These are phyloP conservation scores for Lophotriccus pileatus DNA, from an alignment of 2,797 vertebrate genomes.

Conservation along the genomic window DNA sequence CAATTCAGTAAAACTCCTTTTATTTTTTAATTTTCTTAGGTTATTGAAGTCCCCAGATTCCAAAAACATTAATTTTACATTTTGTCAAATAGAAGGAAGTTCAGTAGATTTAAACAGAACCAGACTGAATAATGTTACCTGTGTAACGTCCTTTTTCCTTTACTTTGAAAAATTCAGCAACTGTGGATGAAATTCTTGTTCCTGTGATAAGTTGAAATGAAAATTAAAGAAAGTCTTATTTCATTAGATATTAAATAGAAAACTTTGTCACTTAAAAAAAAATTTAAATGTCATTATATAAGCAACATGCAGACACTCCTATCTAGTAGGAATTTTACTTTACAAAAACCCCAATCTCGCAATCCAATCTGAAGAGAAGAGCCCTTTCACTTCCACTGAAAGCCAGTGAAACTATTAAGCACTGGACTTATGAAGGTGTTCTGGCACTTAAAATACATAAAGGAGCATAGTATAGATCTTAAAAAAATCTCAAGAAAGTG, in stretches of 20 bases:
- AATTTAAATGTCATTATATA: background rate
- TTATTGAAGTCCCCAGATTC: constrained; percentile 42
- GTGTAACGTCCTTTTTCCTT: constrained; percentile 11
- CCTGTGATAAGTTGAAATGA: background rate
- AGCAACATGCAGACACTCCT: background rate
- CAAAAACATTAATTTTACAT: constrained; percentile 65
- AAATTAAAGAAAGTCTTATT: constrained; percentile 38
- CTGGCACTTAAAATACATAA: background rate
- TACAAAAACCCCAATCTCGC: background rate
- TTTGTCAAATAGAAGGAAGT: constrained; percentile 47
- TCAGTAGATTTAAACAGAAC: constrained; percentile 50
- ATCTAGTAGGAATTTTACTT: constrained; percentile 9
- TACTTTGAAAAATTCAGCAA: constrained; percentile 39
- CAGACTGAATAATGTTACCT: constrained; percentile 43
- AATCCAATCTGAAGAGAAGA: background rate
- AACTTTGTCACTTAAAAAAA: background rate
- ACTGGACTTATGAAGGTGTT: background rate
- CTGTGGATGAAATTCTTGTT: constrained; percentile 38
- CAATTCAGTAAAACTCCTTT: constrained; percentile 19
- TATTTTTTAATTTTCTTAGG: constrained; percentile 57
- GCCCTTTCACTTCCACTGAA: constrained; percentile 1
- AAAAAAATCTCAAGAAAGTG: background rate
- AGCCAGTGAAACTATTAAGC: background rate
- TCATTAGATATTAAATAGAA: constrained; percentile 15
- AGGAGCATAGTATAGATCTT: background rate